Evolutionary conservation across 2,797 vertebrate species (phyloP).

Genomic region (Falco concolor): DNA sequence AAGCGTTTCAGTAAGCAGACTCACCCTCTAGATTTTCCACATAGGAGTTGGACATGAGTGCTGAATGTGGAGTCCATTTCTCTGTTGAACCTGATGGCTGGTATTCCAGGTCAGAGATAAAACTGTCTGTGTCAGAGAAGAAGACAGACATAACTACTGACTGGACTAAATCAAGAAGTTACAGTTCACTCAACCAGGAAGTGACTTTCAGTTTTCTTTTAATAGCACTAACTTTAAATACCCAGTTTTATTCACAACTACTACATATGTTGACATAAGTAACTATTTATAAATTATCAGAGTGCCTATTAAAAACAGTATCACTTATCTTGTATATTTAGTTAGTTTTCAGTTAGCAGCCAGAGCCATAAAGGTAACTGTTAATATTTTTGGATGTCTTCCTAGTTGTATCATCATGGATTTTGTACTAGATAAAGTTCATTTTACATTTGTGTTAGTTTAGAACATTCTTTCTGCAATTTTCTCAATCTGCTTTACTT

Average conservation of each 20-base stretch:
- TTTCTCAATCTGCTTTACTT: neutral
- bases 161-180: conserved; percentile 76
- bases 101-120: conserved; percentile 80
- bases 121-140: conserved; percentile 81
- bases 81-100: conserved; percentile 79
- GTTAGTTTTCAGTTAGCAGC: neutral
- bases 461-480: neutral
- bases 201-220: conserved; percentile 47
- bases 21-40: conserved; percentile 81
- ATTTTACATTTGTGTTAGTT: neutral
- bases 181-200: conserved; percentile 68
- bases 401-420: neutral
- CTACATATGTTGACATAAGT: neutral
- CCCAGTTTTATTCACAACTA: conserved; percentile 15
- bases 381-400: neutral
- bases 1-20: conserved; percentile 72
- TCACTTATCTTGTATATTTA: neutral
- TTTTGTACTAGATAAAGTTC: neutral
- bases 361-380: neutral
- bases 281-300: conserved; percentile 23
- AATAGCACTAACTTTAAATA: conserved; percentile 42
- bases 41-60: conserved; percentile 77
- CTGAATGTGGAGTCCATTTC: conserved; percentile 78
- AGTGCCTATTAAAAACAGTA: neutral
- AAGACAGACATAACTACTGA: conserved; percentile 79